These are phyloP conservation scores for Spialia ferax DNA, from an alignment of 2,888 invertebrate species.

Conservation along the genomic window DNA sequence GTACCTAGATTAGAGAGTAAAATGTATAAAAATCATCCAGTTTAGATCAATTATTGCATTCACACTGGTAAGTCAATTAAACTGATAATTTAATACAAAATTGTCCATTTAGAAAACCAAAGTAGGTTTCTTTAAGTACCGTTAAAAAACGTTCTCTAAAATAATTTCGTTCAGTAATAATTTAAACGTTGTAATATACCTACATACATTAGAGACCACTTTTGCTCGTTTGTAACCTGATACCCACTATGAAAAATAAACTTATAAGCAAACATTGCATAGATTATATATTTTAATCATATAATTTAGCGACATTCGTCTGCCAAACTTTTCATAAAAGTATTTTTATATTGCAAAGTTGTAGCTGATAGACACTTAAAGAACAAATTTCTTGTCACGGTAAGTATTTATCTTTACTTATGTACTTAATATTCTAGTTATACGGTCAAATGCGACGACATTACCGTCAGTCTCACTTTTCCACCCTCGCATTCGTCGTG, in stretches of 20 bases:
- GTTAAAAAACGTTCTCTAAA: too few relatives aligned
- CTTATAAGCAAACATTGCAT: not conserved
- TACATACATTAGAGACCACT: not conserved
- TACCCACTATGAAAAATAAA: not conserved
- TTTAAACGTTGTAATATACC: too few relatives aligned
- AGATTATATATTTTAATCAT: not conserved
- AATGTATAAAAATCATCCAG: too few relatives aligned
- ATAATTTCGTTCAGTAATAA: too few relatives aligned
- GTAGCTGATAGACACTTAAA: too few relatives aligned
- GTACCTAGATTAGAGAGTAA: too few relatives aligned
- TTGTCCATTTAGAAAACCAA: too few relatives aligned
- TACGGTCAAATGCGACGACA: slow-evolving; percentile 14
- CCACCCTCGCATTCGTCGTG: slow-evolving; percentile 42
- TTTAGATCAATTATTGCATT: too few relatives aligned
- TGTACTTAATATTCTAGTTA: not conserved
- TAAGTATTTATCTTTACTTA: not conserved
- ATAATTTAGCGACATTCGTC: not conserved
- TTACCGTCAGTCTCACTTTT: slow-evolving; percentile 38
- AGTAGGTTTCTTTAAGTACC: too few relatives aligned
- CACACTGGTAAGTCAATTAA: too few relatives aligned
- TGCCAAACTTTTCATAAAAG: not conserved
- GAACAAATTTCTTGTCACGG: too few relatives aligned
- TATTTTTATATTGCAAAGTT: not conserved
- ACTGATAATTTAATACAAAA: too few relatives aligned
- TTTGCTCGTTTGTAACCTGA: not conserved